phyloP scores from a whole-genome alignment of 2,113 vertebrate genomes.

The Sander vitreus region DNA sequence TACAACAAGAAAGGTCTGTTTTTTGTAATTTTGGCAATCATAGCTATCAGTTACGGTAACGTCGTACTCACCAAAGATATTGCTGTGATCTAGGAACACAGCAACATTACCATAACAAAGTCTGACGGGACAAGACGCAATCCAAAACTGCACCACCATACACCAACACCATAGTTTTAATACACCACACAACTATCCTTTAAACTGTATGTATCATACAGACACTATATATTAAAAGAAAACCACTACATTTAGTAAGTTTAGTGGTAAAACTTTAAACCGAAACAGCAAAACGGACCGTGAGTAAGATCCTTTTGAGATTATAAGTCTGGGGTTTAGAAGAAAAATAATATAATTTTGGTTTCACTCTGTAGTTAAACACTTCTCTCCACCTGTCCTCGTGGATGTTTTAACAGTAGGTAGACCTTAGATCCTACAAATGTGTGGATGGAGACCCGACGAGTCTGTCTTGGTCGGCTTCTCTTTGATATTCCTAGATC shows the following conservation, averaged over 20 bases:
- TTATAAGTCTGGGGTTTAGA: background rate
- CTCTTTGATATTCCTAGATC: slow-evolving; percentile 55
- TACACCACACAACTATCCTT: too few relatives aligned
- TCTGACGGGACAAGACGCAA: too few relatives aligned
- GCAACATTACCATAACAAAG: too few relatives aligned
- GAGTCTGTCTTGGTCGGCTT: slow-evolving; percentile 12
- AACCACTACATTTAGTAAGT: background rate
- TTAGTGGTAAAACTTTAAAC: background rate
- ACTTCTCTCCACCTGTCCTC: background rate
- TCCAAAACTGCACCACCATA: too few relatives aligned
- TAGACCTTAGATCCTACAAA: slow-evolving; percentile 10
- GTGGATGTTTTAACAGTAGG: background rate
- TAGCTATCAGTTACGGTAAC: background rate
- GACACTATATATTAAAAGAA: too few relatives aligned
- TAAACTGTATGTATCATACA: too few relatives aligned
- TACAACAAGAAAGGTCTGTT: background rate
- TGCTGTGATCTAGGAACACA: too few relatives aligned
- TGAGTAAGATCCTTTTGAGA: background rate
- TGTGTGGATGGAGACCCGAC: background rate
- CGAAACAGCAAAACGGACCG: background rate
- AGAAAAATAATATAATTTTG: background rate
- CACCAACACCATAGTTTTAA: too few relatives aligned
- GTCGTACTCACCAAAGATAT: too few relatives aligned
- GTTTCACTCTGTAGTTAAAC: background rate
- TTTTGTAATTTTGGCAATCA: background rate